Evolutionary conservation across 2,888 invertebrate species (phyloP), one percentile per base, ranked within the genome.

Genomic region (Rosalia funebris): DNA sequence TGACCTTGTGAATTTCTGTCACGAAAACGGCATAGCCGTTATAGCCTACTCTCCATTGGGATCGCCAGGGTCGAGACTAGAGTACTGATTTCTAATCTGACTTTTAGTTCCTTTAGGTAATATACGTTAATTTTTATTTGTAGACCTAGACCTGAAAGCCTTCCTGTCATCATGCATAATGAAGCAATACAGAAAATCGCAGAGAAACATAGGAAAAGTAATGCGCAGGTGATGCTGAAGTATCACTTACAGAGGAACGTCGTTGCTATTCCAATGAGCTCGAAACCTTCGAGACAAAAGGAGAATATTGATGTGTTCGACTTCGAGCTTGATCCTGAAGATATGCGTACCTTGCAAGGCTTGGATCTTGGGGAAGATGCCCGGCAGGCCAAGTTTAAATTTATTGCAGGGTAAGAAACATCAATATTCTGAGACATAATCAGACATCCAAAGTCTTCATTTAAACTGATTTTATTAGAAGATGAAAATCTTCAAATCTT

Each of bases 201-300:
- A 1, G 82, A 84, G 41, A 85, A 81, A 68, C 85, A 88, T 71
- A 78, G 81, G 0, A 91, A 90, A 75, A 85, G 89, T 0, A 83
- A 91, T 0, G 92, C 92, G 5, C 93, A 93, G 80, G 76, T 86
- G 12, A 81, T 91, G 42, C 81, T 95, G 1, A 85, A 90, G 44
- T 88, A 88, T 80, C 82, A 87, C 12, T 71, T 91, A 9, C 91
- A 93, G 77, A 85, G 86, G 17, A 89, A 88, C 7, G 79, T 93
- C 20, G 85, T 85, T 4, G 88, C 88, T 37, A 92, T 95, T 71
- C 93, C 94, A 1, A 95, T 94, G 78, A 93, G 93, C 78, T 89
- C 89, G 2, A 89, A 89, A 77, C 81, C 87, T 0, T 74, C 80
- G 1, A 85, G 93, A 63, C 87, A 94, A 19, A 84, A 84, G 74